Percentiles rank a stretch among this genome's conserved stretches.
Conservation (phyloP, 2,797 vertebrate species). For the Thamnophis elegans region DNA sequence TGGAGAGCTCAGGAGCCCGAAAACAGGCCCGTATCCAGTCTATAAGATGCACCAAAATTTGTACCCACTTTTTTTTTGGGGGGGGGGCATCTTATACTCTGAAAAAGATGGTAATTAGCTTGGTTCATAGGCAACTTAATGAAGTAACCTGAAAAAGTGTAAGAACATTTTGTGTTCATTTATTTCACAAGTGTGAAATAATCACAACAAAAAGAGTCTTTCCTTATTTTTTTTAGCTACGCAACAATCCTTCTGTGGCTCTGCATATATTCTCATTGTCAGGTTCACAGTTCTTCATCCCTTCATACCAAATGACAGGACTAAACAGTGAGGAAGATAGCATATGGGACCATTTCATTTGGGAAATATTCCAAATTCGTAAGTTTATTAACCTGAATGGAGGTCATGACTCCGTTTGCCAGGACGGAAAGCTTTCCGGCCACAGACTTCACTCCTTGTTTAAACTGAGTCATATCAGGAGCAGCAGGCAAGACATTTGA, state of each 20-base stretch:
- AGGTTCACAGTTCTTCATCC: neutral
- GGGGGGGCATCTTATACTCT: too few relatives aligned
- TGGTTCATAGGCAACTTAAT: neutral
- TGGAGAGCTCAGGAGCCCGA: too few relatives aligned
- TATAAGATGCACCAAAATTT: too few relatives aligned
- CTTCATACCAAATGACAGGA: neutral
- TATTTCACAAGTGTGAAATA: neutral
- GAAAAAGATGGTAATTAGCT: too few relatives aligned
- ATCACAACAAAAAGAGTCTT: neutral
- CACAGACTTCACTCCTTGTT: conserved; percentile 87
- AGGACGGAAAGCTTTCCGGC: conserved; percentile 93
- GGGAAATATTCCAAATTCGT: neutral
- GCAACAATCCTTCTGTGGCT: neutral
- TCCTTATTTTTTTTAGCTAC: neutral
- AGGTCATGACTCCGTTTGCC: conserved; percentile 91
- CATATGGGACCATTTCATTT: neutral
- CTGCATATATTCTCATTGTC: neutral
- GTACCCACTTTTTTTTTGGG: too few relatives aligned
- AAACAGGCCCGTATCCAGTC: too few relatives aligned
- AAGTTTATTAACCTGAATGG: conserved; percentile 85
- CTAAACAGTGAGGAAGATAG: neutral
- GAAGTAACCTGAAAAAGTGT: neutral
- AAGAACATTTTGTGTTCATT: neutral
- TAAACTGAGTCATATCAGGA: conserved; percentile 93
- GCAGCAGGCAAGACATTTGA: conserved; percentile 83